phyloP scores from a whole-genome alignment of 2,113 vertebrate species.

The Hippocampus abdominalis region DNA sequence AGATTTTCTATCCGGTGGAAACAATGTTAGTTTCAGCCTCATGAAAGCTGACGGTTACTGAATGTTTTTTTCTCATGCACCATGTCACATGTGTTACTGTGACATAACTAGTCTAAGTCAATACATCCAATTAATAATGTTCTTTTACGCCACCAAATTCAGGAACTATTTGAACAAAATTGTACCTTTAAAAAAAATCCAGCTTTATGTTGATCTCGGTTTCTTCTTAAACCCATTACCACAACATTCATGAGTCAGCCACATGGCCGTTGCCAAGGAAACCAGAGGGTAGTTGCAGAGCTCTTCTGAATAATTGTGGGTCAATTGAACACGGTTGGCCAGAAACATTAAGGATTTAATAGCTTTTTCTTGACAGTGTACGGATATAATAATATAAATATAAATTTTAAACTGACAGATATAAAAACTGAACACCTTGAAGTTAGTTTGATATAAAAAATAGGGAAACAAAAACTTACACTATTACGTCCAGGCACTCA shows the following conservation, averaged over 20 bases:
- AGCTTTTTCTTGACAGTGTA: not conserved
- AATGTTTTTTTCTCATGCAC: not conserved
- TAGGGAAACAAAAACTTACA: not conserved
- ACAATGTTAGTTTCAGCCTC: not conserved
- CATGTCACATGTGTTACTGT: not conserved
- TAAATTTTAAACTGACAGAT: not conserved
- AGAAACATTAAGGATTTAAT: not conserved
- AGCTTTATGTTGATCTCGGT: not conserved
- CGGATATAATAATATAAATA: not conserved
- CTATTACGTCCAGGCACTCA: not conserved
- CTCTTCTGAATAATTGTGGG: not conserved
- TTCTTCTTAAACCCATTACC: conserved; percentile 11
- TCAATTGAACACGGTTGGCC: not conserved
- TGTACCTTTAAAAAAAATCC: not conserved
- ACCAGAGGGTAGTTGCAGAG: conserved; percentile 18
- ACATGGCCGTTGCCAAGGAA: conserved; percentile 18
- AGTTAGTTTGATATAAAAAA: not conserved
- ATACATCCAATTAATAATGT: conserved; percentile 24
- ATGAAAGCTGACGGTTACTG: too few species aligned
- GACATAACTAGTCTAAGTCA: conserved; percentile 10
- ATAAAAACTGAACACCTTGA: not conserved
- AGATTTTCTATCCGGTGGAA: not conserved
- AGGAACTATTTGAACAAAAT: not conserved
- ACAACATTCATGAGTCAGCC: conserved; percentile 35
- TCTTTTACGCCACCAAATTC: not conserved